Evolutionary conservation across 1,140 invertebrate genomes (phyloP), one percentile per base, ranked within the genome.

Genomic region (Eriosoma lanigerum): DNA sequence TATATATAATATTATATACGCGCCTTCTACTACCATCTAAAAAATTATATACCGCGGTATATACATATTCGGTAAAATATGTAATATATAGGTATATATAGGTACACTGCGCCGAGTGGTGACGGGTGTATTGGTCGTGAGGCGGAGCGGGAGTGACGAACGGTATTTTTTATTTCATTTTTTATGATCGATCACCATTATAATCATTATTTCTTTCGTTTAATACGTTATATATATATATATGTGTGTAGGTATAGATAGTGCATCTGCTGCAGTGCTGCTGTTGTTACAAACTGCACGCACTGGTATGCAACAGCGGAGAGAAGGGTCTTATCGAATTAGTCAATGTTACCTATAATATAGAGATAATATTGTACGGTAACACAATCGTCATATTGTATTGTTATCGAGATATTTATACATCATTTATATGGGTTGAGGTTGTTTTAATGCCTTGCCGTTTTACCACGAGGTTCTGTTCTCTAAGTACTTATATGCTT

Each of bases 101-200:
- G 21, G 1, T 17, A 26, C 58, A 24, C 21, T 26, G 13, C 24
- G 4, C 13, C 24, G 56, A 24, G 13, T 8, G 15, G 17, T 5
- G 15, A 29, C 17, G 26, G 58, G 24, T 60, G 6, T 0, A 4
- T 13, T 0, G 54, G 10, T 38, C 32, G 21, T 12, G 21, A 24
- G 56, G 26, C 1, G 15, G 58, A 8, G 38, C 38, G n/a, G 62
- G 62, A 38, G 12, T 68, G 21, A 12, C 21, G 12, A 38, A 68
- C 21, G 62, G 21, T 58, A 26, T 58, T 54, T 54, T 54, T 54
- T n/a, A 6, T n/a, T 21, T n/a, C n/a, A 6, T 54, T 10, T 44
- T 44, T 66, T 68, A 46, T 68, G 66, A 68, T 68, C 66, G 66
- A 68, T 68, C 66, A 24, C 44, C 66, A 46, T 68, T 48, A 68